Base-by-base conservation (phyloP, 2,113 vertebrate genomes). In the Setophaga kirtlandii region DNA sequence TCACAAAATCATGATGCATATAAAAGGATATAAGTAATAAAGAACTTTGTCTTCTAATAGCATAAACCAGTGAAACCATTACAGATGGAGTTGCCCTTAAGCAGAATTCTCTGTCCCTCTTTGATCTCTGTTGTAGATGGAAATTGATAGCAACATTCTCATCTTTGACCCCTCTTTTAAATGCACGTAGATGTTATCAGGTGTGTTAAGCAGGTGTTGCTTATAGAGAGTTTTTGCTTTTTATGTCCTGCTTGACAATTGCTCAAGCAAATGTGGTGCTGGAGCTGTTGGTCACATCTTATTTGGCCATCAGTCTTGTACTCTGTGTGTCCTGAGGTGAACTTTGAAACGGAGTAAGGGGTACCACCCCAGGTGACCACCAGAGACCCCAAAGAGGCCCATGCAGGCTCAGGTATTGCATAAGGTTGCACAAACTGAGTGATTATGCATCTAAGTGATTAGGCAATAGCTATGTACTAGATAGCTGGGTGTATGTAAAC, bases 291-390 rank as follows among this genome's bases (percentile, higher is more conserved):
- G 28, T 23, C 35, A 23, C 35, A 27, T 15, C 10, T 64, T 42
- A 28, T 37, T 58, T 58, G 31, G 17, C 6, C 19, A 9, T 12
- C 4, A 58, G 1, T 31, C 25, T 64, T 56, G 20, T 18, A 30
- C 22, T 49, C 58, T 44, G 15, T 23, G 42, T 0, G 0, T 44
- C 15, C 31, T 49, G 30, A 55, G 24, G 10, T 47, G 56, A 71
- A 47, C 20, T 41, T 31, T 19, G 31, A 31, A 31, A 55, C 1
- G 5, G 53, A 55, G 18, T 55, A 31, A 55, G 52, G 30, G 11
- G 11, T 7, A 53, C 52, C 30, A 20, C 11, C 30, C 52, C 30
- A 55, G 7, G 30, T 31, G 53, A 20, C 53, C 53, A 2, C 30
- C 53, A 47, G 56, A 53, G 16, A 53, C 15, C 17, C 16, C 35